Evolutionary conservation across 2,888 invertebrate genomes (phyloP).

Genomic region (Trilocha varians): DNA sequence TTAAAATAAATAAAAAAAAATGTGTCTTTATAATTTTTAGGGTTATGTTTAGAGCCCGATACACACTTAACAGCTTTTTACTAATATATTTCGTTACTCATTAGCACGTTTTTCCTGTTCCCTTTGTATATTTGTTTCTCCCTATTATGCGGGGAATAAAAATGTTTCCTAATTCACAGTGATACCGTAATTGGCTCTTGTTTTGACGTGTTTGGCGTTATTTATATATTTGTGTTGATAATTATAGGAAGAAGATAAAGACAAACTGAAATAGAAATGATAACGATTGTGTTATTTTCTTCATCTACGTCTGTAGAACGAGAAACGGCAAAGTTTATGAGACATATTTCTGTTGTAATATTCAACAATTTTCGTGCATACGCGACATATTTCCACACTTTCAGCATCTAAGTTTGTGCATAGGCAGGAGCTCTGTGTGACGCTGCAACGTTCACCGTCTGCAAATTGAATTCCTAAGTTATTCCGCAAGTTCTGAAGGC

Average conservation of each 20-base stretch:
- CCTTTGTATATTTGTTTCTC: neutral
- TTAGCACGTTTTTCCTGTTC: neutral
- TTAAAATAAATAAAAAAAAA: neutral
- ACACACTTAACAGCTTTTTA: neutral
- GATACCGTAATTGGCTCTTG: slow-evolving; percentile 11
- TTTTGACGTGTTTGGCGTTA: slow-evolving; percentile 18
- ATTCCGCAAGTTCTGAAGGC: slow-evolving; percentile 52
- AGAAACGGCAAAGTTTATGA: too few relatives aligned
- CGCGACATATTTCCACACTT: neutral
- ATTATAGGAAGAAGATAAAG: neutral
- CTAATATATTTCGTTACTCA: neutral
- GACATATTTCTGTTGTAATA: too few relatives aligned
- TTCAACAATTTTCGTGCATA: neutral
- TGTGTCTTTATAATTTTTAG: neutral
- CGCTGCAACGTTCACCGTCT: slow-evolving; percentile 38
- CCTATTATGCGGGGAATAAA: slow-evolving; percentile 2
- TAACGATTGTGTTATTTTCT: neutral
- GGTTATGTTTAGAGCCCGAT: too few relatives aligned
- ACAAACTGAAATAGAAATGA: neutral
- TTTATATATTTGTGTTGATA: too few relatives aligned
- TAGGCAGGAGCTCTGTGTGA: slow-evolving; percentile 21
- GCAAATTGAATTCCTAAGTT: slow-evolving; percentile 66
- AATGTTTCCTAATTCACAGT: slow-evolving; percentile 9
- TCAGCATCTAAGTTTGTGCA: slow-evolving; percentile 35
- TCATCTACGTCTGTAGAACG: too few relatives aligned